A percentile compares a stretch with the other conserved stretches of the same genome.
Conservation (phyloP, 2,888 invertebrate species). For the Drosophila anceps region DNA sequence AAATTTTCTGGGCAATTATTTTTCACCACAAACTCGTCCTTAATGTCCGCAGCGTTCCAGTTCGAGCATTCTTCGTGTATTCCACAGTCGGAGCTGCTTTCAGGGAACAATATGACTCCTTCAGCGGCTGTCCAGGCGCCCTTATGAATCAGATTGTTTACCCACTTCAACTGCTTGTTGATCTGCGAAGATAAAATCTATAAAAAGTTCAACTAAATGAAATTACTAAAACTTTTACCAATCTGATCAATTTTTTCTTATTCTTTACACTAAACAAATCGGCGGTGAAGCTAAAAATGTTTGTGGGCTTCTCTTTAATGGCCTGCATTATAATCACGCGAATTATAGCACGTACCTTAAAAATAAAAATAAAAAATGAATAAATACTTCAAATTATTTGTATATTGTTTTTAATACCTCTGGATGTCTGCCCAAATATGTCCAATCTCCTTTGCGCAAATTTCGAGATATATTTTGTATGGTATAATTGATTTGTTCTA, state of each 20-base stretch:
- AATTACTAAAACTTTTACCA: constrained; percentile 21
- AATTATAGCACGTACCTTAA: constrained; percentile 57
- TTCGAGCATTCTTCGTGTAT: not conserved
- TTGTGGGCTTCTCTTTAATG: constrained; percentile 16
- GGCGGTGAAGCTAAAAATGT: constrained; percentile 47
- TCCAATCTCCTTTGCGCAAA: constrained; percentile 60
- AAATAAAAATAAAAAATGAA: not conserved
- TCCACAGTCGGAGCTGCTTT: not conserved
- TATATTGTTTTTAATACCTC: constrained; percentile 32
- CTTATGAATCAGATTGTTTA: constrained; percentile 34
- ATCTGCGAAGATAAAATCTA: constrained; percentile 31
- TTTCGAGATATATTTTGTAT: constrained; percentile 40
- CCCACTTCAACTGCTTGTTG: constrained; percentile 61
- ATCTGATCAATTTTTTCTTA: constrained; percentile 6
- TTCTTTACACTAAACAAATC: constrained; percentile 39
- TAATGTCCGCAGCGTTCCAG: not conserved
- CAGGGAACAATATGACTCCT: constrained; percentile 30
- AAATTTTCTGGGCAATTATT: constrained; percentile 45
- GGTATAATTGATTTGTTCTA: constrained; percentile 35
- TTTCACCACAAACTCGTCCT: not conserved
- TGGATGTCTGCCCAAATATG: constrained; percentile 54
- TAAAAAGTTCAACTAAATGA: not conserved
- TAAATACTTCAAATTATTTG: not conserved
- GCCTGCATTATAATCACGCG: constrained; percentile 55
- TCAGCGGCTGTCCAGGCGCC: constrained; percentile 47